phyloP scores from a whole-genome alignment of 64 coral and sea anemone genomes.

The Stylophora pistillata region DNA sequence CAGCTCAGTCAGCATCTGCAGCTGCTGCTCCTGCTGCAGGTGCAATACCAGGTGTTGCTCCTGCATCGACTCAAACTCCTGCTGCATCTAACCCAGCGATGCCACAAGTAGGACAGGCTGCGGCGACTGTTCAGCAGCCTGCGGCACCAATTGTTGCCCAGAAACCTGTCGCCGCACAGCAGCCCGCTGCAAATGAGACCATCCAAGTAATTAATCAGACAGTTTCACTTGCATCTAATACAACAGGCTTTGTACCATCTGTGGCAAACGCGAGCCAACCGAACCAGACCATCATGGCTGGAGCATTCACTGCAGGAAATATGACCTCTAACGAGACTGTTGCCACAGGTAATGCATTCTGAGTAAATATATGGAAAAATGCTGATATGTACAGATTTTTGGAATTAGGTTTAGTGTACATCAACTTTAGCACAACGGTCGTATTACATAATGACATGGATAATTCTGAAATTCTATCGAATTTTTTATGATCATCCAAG shows the following conservation, averaged over 20 bases:
- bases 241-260: background rate
- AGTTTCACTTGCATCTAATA: background rate
- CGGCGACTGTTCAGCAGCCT: background rate
- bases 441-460: no score
- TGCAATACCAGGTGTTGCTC: background rate
- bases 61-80: background rate
- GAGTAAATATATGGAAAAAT: no score
- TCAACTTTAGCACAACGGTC: no score
- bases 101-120: background rate
- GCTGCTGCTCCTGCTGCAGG: background rate
- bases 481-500: no score
- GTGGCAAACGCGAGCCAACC: conserved; percentile 8
- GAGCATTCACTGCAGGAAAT: background rate
- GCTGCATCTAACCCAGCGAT: background rate
- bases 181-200: conserved; percentile 3
- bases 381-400: no score
- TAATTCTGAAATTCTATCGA: no score
- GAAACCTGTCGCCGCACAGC: background rate
- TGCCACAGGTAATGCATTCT: conserved; percentile 9
- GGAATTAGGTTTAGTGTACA: no score
- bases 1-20: background rate
- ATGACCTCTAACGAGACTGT: background rate
- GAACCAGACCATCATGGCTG: conserved; percentile 7
- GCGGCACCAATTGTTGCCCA: background rate
- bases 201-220: conserved; percentile 33